A percentile compares a stretch with the other conserved stretches of the same genome.
Evolutionary conservation across 2,888 invertebrate species (phyloP).

Genomic region (Siphlonurus alternatus): DNA sequence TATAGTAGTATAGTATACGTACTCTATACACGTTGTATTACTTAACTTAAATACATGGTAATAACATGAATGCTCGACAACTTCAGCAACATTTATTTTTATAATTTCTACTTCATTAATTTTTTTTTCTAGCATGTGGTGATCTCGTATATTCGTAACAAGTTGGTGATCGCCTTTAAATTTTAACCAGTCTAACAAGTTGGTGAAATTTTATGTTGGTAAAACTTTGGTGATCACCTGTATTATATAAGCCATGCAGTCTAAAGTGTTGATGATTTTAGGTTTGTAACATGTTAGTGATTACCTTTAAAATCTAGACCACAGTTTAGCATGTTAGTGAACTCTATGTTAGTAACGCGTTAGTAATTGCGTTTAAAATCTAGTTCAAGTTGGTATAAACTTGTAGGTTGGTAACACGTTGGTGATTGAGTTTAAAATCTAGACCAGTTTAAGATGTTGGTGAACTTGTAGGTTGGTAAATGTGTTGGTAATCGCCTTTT

Average conservation of each 20-base stretch:
- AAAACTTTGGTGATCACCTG: constrained; percentile 78
- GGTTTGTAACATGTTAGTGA: no score
- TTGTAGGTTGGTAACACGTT: no score
- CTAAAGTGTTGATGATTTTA: no score
- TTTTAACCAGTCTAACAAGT: no score
- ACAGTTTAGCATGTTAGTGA: background rate
- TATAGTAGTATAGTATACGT: no score
- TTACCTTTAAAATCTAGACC: background rate
- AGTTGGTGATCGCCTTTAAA: background rate
- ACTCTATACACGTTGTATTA: no score
- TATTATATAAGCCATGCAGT: no score
- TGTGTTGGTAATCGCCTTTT: background rate
- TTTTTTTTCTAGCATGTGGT: background rate
- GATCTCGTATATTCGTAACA: background rate
- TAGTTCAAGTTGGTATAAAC: no score
- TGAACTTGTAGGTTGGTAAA: background rate
- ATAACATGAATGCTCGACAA: no score
- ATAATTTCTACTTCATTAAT: no score
- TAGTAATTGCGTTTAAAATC: background rate
- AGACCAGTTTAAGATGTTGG: background rate
- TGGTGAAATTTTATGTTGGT: constrained; percentile 39
- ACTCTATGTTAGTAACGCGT: background rate
- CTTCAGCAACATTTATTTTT: no score
- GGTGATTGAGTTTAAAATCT: background rate
- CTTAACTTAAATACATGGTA: no score